A percentile compares a stretch with the other conserved stretches of the same genome.
Evolutionary conservation across 1,140 invertebrate species (phyloP).

Genomic region (Belonocnema kinseyi): DNA sequence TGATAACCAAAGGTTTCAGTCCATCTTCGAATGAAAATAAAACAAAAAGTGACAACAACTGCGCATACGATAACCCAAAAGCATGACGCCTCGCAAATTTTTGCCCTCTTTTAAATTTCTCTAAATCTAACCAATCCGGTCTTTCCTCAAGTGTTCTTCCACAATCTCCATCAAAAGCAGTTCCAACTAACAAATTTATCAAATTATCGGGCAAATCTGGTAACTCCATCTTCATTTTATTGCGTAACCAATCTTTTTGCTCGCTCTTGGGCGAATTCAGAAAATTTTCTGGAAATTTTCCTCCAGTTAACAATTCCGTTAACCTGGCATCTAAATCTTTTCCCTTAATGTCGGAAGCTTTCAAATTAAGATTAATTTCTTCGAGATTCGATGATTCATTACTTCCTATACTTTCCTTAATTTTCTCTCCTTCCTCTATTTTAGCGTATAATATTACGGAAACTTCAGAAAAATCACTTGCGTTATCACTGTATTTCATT

Average conservation of each 20-base stretch:
- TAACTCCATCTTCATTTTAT: neutral
- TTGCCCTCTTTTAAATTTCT: constrained; percentile 79
- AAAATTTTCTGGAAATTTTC: neutral
- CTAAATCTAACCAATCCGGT: constrained; percentile 65
- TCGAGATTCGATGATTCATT: too few species aligned
- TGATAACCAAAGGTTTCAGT: constrained; percentile 79
- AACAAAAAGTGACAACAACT: constrained; percentile 79
- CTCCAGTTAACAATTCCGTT: neutral
- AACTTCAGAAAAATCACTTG: neutral
- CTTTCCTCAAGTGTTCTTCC: constrained; percentile 37
- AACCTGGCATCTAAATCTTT: neutral
- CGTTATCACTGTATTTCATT: neutral
- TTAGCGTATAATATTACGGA: too few species aligned
- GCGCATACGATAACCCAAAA: constrained; percentile 78
- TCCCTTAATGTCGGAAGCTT: neutral
- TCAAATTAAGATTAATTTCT: too few species aligned
- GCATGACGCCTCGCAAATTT: constrained; percentile 79
- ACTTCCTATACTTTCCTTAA: too few species aligned
- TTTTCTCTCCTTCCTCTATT: too few species aligned
- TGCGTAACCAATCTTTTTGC: neutral
- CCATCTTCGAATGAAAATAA: constrained; percentile 81
- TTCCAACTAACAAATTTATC: neutral
- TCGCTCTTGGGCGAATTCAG: neutral
- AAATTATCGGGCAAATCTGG: neutral
- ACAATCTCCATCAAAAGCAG: constrained; percentile 49